Conservation (phyloP, 2,888 invertebrate species). For the Calliopum simillimum region DNA sequence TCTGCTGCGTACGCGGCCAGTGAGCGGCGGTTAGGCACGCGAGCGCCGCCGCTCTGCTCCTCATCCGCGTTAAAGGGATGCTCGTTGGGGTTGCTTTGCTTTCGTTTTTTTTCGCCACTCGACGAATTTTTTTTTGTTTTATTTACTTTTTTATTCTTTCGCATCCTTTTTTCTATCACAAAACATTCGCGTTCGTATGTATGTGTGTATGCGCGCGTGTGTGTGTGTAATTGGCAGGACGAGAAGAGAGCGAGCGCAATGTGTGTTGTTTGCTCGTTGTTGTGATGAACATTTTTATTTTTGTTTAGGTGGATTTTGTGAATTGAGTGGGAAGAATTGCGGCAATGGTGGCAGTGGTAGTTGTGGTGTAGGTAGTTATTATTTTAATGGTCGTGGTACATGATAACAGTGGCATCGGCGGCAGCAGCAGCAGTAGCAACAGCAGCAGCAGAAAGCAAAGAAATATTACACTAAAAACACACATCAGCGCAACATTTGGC, state of each 20-base stretch:
- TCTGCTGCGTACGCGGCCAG: slow-evolving; percentile 4
- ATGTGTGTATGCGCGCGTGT: slow-evolving; percentile 31
- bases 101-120: slow-evolving; percentile 33
- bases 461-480: slow-evolving; percentile 42
- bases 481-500: slow-evolving; percentile 40
- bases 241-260: slow-evolving; percentile 13
- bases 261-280: slow-evolving; percentile 5
- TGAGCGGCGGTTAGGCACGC: slow-evolving; percentile 14
- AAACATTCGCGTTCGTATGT: slow-evolving; percentile 16
- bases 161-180: slow-evolving; percentile 43
- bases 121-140: slow-evolving; percentile 29
- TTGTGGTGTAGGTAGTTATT: slow-evolving; percentile 41
- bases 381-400: slow-evolving; percentile 38
- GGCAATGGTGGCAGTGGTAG: slow-evolving; percentile 41
- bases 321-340: slow-evolving; percentile 36
- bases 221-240: slow-evolving; percentile 43
- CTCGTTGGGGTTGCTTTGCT: slow-evolving; percentile 43
- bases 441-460: slow-evolving; percentile 18
- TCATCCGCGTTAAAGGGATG: slow-evolving; percentile 32
- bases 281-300: slow-evolving; percentile 6
- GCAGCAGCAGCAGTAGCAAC: slow-evolving; percentile 8
- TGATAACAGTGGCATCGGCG: slow-evolving; percentile 19
- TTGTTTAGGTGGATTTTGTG: slow-evolving; percentile 23
- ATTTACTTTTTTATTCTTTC: slow-evolving; percentile 41
- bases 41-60: neutral